These are phyloP conservation scores for Pseudopleuronectes americanus DNA, from an alignment of 2,797 vertebrate species.

Conservation along the genomic window DNA sequence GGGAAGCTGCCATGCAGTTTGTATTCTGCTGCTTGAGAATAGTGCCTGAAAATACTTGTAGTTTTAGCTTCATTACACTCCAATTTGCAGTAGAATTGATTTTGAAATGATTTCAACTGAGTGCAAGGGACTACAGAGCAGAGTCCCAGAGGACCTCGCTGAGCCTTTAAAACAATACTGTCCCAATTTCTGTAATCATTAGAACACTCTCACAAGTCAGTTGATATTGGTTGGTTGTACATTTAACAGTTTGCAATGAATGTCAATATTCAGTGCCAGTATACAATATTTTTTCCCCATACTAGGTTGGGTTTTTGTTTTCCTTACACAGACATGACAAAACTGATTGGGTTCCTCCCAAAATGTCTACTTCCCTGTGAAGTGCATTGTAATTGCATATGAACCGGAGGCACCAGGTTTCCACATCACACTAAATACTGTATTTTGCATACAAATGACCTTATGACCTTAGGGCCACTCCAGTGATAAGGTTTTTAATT, in stretches of 20 bases:
- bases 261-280: neutral
- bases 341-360: too few species aligned
- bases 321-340: neutral
- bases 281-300: neutral
- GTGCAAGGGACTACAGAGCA: neutral
- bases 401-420: too few species aligned
- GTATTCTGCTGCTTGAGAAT: neutral
- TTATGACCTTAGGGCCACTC: too few species aligned
- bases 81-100: constrained; percentile 16
- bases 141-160: neutral
- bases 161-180: neutral
- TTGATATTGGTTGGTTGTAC: neutral
- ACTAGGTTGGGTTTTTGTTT: neutral
- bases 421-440: too few species aligned
- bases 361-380: too few species aligned
- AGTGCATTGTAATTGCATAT: too few species aligned
- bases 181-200: constrained; percentile 13
- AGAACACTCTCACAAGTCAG: neutral
- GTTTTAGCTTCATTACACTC: constrained; percentile 17
- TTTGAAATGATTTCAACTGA: constrained; percentile 16
- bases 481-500: too few species aligned
- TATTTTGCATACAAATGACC: too few species aligned
- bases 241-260: neutral
- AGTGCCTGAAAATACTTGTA: constrained; percentile 10
- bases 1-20: neutral